Conservation (phyloP, 37 sponge, comb jelly and placozoan genomes). For the Cliona cf. orientalis region DNA sequence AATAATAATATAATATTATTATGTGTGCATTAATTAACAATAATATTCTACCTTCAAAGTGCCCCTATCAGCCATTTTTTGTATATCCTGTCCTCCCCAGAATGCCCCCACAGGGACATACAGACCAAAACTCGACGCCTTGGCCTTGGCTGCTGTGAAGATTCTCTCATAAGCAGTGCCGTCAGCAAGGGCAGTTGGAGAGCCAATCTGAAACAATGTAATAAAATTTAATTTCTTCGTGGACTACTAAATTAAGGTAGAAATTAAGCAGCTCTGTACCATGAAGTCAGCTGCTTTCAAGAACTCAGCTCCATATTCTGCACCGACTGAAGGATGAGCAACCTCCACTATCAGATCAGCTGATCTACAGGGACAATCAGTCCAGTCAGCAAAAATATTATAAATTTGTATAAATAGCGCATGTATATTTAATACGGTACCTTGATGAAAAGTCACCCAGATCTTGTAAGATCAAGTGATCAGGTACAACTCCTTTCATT, state of each 20-base stretch:
- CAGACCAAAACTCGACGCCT: slow-evolving; percentile 56
- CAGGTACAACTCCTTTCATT: slow-evolving; percentile 59
- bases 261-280: slow-evolving; percentile 47
- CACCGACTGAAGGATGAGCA: slow-evolving; percentile 86
- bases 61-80: slow-evolving; percentile 94
- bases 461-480: slow-evolving; percentile 66
- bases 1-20: background rate
- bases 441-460: slow-evolving; percentile 50
- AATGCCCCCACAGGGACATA: slow-evolving; percentile 90
- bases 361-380: slow-evolving; percentile 45
- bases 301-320: slow-evolving; percentile 76
- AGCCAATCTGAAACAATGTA: slow-evolving; percentile 67
- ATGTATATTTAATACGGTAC: too few relatives aligned
- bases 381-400: too few relatives aligned
- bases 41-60: slow-evolving; percentile 63
- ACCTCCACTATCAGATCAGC: slow-evolving; percentile 95
- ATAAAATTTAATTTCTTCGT: background rate
- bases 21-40: background rate
- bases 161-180: slow-evolving; percentile 49
- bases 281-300: slow-evolving; percentile 83
- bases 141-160: slow-evolving; percentile 19
- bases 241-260: slow-evolving; percentile 3
- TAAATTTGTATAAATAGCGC: too few relatives aligned
- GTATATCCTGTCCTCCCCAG: slow-evolving; percentile 92
- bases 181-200: slow-evolving; percentile 90